Evolutionary conservation across 2,888 invertebrate genomes (phyloP).

Genomic region (Rotaria socialis): DNA sequence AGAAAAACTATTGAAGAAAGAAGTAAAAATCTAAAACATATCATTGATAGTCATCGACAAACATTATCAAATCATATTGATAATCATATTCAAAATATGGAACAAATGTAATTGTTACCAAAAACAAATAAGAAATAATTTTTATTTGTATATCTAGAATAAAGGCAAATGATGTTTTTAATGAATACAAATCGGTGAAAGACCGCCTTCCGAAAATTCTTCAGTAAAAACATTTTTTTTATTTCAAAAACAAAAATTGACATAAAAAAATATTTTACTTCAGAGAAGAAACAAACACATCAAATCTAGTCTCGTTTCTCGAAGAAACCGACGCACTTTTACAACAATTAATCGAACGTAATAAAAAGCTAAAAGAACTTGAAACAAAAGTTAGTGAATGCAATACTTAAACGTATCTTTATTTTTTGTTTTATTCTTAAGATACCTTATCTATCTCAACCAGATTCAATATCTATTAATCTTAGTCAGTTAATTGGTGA

Average conservation of each 20-base stretch:
- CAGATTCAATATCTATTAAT: not conserved
- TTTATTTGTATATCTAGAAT: not conserved
- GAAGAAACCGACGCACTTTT: not conserved
- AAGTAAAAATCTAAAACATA: not conserved
- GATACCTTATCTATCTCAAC: slow-evolving; percentile 1
- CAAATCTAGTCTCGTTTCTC: not conserved
- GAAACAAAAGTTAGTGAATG: not conserved
- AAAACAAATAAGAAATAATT: no score
- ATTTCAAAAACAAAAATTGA: not conserved
- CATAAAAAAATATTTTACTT: not conserved
- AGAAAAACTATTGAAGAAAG: not conserved
- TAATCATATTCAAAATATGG: not conserved
- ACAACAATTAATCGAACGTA: not conserved
- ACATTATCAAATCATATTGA: not conserved
- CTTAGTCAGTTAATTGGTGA: not conserved
- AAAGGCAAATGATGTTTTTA: not conserved
- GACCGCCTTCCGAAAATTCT: not conserved
- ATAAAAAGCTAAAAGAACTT: not conserved
- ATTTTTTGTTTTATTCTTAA: not conserved
- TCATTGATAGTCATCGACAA: not conserved
- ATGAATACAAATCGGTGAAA: not conserved
- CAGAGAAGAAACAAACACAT: not conserved
- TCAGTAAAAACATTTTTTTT: not conserved
- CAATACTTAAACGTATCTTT: not conserved
- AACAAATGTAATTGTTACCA: not conserved